Base-by-base conservation (phyloP, 1,140 invertebrate species). In the Vanessa tameamea region DNA sequence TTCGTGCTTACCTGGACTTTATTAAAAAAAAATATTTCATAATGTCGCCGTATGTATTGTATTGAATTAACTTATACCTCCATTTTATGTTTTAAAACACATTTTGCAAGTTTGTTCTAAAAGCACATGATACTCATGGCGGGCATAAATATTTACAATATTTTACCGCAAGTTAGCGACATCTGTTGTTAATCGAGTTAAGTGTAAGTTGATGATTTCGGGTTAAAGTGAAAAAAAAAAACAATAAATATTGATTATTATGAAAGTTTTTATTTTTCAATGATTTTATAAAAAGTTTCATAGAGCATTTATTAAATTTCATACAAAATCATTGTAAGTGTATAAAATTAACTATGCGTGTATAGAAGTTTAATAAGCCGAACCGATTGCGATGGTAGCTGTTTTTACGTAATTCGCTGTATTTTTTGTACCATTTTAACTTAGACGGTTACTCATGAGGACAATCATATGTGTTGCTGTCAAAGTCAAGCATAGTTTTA, bases 1-100 rank as follows among this genome's bases (percentile, higher is more conserved):
- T 75, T 26, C 53, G 59, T 73, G 51, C 47, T 73, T 72, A 69
- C 65, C 50, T 59, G 50, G 11, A 26, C 53, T 57, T 55, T 67
- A 16, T 12, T 47, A 47, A 47, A 43, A 51, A 57, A 68, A 0
- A 61, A 37, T 2, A 1, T 37, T 37, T 37, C 13, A 37, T 14
- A n/a, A 37, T 61, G 15, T 3, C 14, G 11, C 15, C 0, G 2
- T 26, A 13, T 23, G 4, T 23, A 57, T 11, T 23, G 12, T 57
- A 57, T 23, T 57, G 3, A 13, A 57, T 16, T 12, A 2, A 23
- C 3, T 23, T 53, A 8, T 53, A n/a, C 5, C 3, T 16, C n/a
- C 8, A 0, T 6, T 23, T 57, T 57, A 2, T 2, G 53, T 57
- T 3, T 12, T 7, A 8, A 57, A 13, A 2, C 20, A 57, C 53